Conservation (phyloP, 2,113 vertebrate species). For the Ramphastos sulfuratus region DNA sequence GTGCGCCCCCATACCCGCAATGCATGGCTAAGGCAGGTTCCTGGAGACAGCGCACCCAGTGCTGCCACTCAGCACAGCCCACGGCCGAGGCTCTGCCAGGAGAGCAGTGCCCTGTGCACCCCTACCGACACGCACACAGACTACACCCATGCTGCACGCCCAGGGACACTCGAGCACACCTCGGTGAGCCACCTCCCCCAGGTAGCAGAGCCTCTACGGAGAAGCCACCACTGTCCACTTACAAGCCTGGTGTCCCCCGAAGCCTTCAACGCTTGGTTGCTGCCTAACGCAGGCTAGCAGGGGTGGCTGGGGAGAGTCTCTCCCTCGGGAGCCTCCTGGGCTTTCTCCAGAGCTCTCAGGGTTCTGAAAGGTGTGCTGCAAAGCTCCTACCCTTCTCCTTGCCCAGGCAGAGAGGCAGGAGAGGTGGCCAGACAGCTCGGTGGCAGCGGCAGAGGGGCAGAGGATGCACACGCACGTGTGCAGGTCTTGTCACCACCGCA, state of each 20-base stretch:
- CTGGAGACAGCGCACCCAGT: background rate
- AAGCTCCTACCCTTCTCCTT: background rate
- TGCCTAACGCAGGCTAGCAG: background rate
- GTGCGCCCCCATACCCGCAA: accelerated
- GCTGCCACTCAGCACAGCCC: background rate
- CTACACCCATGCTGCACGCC: accelerated
- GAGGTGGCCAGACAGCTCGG: accelerated
- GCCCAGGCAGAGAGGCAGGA: background rate
- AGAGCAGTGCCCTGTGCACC: background rate
- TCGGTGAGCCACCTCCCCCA: accelerated
- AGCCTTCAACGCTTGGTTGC: background rate
- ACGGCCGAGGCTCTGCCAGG: accelerated
- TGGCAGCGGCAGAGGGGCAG: background rate
- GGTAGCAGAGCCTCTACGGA: accelerated
- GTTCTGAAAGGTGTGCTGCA: accelerated
- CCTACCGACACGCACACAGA: background rate
- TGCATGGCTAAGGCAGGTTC: background rate
- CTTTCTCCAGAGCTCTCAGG: background rate
- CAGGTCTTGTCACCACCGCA: background rate
- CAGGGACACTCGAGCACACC: background rate
- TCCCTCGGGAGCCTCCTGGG: accelerated
- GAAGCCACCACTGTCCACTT: background rate
- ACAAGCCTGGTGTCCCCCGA: background rate
- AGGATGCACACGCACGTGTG: accelerated
- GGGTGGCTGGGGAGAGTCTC: background rate